phyloP scores from a whole-genome alignment of 2,888 invertebrate genomes.

The Papilio protenor region DNA sequence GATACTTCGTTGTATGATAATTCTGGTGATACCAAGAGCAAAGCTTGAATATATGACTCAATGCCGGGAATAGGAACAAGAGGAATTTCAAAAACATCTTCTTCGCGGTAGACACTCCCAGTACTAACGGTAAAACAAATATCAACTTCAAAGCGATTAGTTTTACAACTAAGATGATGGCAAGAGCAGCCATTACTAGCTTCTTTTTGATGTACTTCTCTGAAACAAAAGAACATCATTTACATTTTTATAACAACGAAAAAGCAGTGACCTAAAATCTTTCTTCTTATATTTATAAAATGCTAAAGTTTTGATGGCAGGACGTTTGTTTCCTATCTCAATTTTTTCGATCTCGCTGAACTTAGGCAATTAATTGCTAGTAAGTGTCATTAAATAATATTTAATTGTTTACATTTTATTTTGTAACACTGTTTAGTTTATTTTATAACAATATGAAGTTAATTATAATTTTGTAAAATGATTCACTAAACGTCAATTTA shows the following conservation, averaged over 20 bases:
- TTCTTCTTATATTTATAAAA: no score
- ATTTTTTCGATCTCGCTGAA: no score
- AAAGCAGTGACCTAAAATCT: no score
- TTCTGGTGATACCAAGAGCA: conserved; percentile 92
- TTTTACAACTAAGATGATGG: conserved; percentile 90
- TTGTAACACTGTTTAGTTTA: no score
- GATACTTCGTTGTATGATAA: conserved; percentile 89
- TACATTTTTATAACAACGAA: not conserved
- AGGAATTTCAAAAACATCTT: conserved; percentile 92
- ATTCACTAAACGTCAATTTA: no score
- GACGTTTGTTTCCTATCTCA: no score
- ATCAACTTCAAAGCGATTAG: conserved; percentile 91
- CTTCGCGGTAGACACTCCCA: conserved; percentile 93
- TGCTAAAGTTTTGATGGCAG: no score
- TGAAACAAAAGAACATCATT: conserved; percentile 70
- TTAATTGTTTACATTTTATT: no score
- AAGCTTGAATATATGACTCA: conserved; percentile 92
- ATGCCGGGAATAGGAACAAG: conserved; percentile 92
- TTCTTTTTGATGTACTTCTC: conserved; percentile 91
- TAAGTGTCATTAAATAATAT: no score
- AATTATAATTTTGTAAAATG: no score
- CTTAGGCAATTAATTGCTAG: no score
- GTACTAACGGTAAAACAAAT: conserved; percentile 90
- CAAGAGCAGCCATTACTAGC: conserved; percentile 89
- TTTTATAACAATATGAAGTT: no score